Conservation (phyloP, 2,888 invertebrate species). For the Protonemura montana region DNA sequence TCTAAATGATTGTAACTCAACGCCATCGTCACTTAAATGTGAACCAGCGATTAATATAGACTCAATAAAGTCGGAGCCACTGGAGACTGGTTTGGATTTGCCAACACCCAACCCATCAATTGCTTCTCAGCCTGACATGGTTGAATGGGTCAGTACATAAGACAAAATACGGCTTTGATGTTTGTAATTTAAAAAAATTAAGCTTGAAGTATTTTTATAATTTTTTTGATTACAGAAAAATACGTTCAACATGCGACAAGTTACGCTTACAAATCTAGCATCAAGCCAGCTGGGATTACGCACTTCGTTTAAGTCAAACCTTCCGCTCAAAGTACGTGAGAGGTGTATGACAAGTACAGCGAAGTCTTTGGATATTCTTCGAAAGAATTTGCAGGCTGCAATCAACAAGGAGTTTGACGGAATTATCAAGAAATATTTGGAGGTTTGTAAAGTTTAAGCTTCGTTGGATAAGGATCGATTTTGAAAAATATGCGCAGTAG, state of each 20-base stretch:
- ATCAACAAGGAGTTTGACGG: slow-evolving; percentile 81
- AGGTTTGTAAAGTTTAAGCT: slow-evolving; percentile 63
- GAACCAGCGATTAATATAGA: background rate
- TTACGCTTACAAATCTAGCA: slow-evolving; percentile 75
- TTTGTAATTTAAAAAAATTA: no score
- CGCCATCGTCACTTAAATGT: background rate
- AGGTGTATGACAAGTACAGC: slow-evolving; percentile 69
- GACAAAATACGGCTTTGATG: no score
- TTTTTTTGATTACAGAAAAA: slow-evolving; percentile 59
- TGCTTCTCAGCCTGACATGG: background rate
- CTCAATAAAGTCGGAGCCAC: background rate
- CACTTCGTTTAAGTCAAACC: slow-evolving; percentile 54
- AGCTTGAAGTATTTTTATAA: no score
- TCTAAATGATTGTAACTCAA: background rate
- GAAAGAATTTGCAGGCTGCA: slow-evolving; percentile 78
- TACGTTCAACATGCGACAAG: slow-evolving; percentile 73
- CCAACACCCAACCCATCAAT: slow-evolving; percentile 8
- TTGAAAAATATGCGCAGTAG: no score
- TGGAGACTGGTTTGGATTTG: background rate
- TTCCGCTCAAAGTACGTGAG: slow-evolving; percentile 57
- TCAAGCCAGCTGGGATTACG: slow-evolving; percentile 54
- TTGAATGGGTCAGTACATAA: slow-evolving; percentile 23
- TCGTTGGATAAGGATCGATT: no score
- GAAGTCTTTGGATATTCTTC: slow-evolving; percentile 76
- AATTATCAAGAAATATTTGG: slow-evolving; percentile 78